Conservation (phyloP, 2,113 vertebrate species). For the Notarius quadriscutis region DNA sequence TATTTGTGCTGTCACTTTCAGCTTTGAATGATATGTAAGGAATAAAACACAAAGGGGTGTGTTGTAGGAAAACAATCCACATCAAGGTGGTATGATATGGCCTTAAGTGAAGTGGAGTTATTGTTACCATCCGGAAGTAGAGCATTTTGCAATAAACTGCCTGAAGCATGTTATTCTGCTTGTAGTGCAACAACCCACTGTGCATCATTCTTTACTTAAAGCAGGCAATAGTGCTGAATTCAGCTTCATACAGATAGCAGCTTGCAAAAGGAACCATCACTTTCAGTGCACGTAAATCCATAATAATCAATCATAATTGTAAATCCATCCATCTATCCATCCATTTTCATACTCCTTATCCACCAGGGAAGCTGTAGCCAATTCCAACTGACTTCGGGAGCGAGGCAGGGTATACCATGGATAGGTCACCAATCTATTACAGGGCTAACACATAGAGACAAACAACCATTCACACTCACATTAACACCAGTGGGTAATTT, state of each 20-base stretch:
- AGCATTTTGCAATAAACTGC: neutral
- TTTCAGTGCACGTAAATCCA: neutral
- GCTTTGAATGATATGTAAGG: neutral
- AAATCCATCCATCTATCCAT: neutral
- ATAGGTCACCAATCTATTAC: too few species aligned
- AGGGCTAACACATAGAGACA: too few species aligned
- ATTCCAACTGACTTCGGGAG: too few species aligned
- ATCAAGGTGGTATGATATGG: neutral
- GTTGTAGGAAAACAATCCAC: neutral
- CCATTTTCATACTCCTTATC: too few species aligned
- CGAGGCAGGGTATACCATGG: too few species aligned
- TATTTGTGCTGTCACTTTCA: neutral
- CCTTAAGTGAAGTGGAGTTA: neutral
- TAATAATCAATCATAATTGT: neutral
- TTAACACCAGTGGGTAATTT: too few species aligned
- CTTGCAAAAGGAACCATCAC: neutral
- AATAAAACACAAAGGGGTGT: neutral
- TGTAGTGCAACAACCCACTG: neutral
- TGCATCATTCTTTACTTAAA: neutral
- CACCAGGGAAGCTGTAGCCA: too few species aligned
- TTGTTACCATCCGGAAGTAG: neutral
- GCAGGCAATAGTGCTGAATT: neutral
- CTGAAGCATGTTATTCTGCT: neutral
- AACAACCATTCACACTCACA: too few species aligned
- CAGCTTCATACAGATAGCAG: neutral